phyloP scores from a whole-genome alignment of 2,797 vertebrate species.

The Micromesistius poutassou region DNA sequence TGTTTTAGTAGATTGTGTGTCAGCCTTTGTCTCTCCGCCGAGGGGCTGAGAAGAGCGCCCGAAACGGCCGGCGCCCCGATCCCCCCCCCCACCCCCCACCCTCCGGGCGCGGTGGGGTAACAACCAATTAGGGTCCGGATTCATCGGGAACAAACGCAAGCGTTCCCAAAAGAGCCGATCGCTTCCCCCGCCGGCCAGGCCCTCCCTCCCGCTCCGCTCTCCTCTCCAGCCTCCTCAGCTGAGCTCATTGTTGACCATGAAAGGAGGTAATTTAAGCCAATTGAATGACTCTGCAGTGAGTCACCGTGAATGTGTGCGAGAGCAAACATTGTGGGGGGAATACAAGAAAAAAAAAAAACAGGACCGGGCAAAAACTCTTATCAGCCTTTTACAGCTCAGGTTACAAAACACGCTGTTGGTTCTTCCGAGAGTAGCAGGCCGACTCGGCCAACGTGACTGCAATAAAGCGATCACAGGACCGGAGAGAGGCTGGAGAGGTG shows the following conservation, averaged over 20 bases:
- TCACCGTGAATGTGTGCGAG: constrained; percentile 68
- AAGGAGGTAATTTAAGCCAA: constrained; percentile 78
- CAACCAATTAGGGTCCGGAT: constrained; percentile 71
- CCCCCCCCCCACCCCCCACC: constrained; percentile 58
- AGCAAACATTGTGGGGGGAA: constrained; percentile 63
- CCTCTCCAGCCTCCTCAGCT: constrained; percentile 62
- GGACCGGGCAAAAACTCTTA: constrained; percentile 56
- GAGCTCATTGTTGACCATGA: constrained; percentile 79
- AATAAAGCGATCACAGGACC: constrained; percentile 10
- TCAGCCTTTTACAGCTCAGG: constrained; percentile 54
- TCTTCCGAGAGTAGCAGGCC: constrained; percentile 33
- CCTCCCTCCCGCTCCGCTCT: constrained; percentile 3
- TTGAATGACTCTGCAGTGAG: constrained; percentile 72
- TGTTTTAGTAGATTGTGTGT: constrained; percentile 1
- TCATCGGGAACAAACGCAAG: constrained; percentile 67
- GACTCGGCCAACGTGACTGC: constrained; percentile 11
- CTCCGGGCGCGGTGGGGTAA: constrained; percentile 65
- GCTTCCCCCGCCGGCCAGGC: constrained; percentile 41
- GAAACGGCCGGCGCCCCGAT: constrained; percentile 43
- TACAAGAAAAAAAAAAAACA: constrained; percentile 30
- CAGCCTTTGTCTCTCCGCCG: constrained; percentile 14
- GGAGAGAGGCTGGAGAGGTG: constrained; percentile 15
- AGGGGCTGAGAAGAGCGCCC: constrained; percentile 27
- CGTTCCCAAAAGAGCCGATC: constrained; percentile 63
- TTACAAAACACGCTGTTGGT: constrained; percentile 43